Evolutionary conservation across 2,797 vertebrate species (phyloP).

Genomic region (Lutjanus argentimaculatus): DNA sequence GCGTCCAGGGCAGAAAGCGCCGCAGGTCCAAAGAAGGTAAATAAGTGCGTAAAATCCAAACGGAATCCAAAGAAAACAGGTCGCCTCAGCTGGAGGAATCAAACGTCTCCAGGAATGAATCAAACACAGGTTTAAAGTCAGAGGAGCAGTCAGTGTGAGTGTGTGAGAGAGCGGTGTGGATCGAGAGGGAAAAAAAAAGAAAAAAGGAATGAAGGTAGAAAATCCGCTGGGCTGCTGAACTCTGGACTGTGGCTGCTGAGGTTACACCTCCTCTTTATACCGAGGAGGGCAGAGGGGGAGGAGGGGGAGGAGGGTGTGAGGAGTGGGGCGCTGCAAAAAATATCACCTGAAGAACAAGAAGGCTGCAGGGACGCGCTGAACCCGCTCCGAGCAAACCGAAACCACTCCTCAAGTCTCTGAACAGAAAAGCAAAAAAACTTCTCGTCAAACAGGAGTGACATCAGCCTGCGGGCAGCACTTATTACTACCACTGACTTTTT

Average conservation of each 20-base stretch:
- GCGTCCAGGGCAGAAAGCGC: conserved; percentile 16
- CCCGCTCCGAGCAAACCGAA: conserved; percentile 21
- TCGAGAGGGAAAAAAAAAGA: not conserved
- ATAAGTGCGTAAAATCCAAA: conserved; percentile 48
- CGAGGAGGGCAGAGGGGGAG: not conserved
- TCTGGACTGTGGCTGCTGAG: conserved; percentile 54
- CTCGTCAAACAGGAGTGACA: conserved; percentile 9
- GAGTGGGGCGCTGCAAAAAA: conserved; percentile 37
- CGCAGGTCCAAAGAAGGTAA: not conserved
- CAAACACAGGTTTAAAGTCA: rapidly evolving
- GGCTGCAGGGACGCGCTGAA: not conserved
- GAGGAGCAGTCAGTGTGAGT: not conserved
- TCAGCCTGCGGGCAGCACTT: not conserved
- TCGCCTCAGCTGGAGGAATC: not conserved
- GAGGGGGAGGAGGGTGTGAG: rapidly evolving
- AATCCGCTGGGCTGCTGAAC: conserved; percentile 41
- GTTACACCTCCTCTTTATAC: conserved; percentile 52
- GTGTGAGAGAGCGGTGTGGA: not conserved
- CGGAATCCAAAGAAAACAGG: not conserved
- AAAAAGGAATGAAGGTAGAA: not conserved
- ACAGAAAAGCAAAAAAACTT: not conserved
- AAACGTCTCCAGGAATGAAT: not conserved
- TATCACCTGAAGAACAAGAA: conserved; percentile 31
- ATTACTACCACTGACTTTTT: not conserved
- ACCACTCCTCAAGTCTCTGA: not conserved